Percentiles rank a stretch among this genome's conserved stretches.
Evolutionary conservation across 2,113 vertebrate species (phyloP).

Genomic region (Eulacestoma nigropectus): DNA sequence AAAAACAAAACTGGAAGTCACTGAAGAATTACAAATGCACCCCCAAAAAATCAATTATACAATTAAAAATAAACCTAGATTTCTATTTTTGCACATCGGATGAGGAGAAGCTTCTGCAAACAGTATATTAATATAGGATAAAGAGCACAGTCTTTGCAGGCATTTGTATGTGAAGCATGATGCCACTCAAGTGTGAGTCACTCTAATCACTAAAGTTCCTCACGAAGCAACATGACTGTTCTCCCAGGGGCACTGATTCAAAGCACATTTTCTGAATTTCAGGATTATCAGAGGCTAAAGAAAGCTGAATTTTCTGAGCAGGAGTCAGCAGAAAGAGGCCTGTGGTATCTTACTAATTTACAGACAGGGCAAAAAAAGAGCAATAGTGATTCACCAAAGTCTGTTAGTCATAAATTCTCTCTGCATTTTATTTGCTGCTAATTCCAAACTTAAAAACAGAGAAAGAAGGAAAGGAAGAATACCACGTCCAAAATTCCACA

Average conservation of each 20-base stretch:
- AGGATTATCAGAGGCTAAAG: background rate
- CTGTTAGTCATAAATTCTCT: constrained; percentile 1
- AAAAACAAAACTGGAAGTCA: background rate
- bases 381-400: background rate
- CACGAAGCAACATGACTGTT: constrained; percentile 76
- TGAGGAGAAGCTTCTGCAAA: background rate
- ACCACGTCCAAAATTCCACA: background rate
- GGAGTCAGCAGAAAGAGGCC: constrained; percentile 22
- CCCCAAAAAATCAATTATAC: background rate
- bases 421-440: background rate
- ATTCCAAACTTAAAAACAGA: background rate
- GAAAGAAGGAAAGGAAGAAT: background rate
- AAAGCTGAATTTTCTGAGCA: background rate
- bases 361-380: background rate
- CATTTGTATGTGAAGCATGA: constrained; percentile 65
- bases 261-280: constrained; percentile 22
- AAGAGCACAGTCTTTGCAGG: background rate
- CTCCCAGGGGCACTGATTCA: constrained; percentile 65
- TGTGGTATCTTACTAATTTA: background rate
- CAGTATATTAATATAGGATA: background rate
- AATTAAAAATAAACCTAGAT: background rate
- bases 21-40: background rate
- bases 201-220: constrained; percentile 72
- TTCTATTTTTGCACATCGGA: background rate
- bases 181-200: constrained; percentile 82